Evolutionary conservation across 2,113 vertebrate species (phyloP).

Genomic region (Antigone vipio): DNA sequence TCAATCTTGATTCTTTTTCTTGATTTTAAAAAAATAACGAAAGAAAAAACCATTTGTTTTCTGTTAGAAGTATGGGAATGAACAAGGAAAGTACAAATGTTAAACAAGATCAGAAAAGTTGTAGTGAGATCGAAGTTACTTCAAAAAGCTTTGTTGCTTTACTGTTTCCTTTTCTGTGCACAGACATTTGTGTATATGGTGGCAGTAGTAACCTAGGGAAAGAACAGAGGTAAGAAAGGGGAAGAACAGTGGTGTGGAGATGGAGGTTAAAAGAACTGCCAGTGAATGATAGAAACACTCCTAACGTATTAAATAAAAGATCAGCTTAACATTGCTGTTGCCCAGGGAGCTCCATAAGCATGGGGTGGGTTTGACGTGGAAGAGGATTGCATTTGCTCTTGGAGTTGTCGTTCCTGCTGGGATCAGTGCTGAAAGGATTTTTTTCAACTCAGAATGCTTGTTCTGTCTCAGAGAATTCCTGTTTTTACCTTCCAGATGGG

Average conservation of each 20-base stretch:
- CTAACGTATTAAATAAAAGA: background rate
- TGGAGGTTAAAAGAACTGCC: background rate
- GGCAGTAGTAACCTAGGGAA: background rate
- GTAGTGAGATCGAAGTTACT: background rate
- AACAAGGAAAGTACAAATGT: background rate
- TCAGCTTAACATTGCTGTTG: background rate
- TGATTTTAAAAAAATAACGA: background rate
- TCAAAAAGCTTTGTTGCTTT: background rate
- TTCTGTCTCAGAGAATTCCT: background rate
- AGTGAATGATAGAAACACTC: background rate
- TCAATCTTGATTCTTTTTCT: background rate
- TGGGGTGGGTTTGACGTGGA: background rate
- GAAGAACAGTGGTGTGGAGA: background rate
- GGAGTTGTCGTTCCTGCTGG: background rate
- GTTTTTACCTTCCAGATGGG: background rate
- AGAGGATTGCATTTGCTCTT: background rate
- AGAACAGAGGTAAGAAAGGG: background rate
- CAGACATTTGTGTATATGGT: fast-evolving
- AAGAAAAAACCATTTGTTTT: background rate
- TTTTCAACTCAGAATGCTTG: background rate
- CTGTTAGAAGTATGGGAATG: background rate
- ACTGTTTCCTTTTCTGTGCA: background rate
- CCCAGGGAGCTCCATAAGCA: background rate
- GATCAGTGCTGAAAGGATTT: background rate
- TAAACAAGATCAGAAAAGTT: background rate